Conservation (phyloP, 2,797 vertebrate species). For the Tenualosa thibaudeaui region DNA sequence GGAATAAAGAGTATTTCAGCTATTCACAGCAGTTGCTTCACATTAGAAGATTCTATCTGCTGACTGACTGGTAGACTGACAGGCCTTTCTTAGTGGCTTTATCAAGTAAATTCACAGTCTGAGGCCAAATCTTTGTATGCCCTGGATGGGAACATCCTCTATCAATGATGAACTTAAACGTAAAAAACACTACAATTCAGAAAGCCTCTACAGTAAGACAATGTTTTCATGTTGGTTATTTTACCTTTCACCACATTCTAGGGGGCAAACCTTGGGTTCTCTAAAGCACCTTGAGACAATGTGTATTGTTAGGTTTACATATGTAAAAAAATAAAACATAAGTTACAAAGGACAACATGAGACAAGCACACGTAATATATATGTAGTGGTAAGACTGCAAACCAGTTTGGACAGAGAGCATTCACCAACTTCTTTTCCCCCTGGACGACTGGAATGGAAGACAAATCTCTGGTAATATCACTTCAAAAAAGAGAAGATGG, state of each 20-base stretch:
- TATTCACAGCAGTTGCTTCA: neutral
- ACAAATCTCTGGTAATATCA: neutral
- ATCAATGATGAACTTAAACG: neutral
- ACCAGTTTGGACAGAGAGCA: neutral
- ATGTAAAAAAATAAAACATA: too few species aligned
- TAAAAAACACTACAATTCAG: too few species aligned
- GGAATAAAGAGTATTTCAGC: neutral
- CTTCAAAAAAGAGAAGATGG: neutral
- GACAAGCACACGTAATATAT: too few species aligned
- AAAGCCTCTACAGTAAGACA: too few species aligned
- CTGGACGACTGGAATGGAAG: neutral
- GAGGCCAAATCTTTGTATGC: too few species aligned
- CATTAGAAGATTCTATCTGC: neutral
- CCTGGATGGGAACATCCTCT: neutral
- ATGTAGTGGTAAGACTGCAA: neutral
- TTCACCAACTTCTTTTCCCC: neutral
- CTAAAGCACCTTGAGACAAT: neutral
- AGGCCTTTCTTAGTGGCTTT: neutral
- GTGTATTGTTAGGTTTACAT: neutral
- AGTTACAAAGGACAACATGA: too few species aligned
- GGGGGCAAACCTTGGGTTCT: too few species aligned
- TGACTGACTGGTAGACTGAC: neutral
- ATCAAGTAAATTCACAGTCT: neutral
- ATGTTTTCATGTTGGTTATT: too few species aligned
- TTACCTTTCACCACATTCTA: too few species aligned